phyloP scores from a whole-genome alignment of 2,888 invertebrate species.

The Andrena marginata region DNA sequence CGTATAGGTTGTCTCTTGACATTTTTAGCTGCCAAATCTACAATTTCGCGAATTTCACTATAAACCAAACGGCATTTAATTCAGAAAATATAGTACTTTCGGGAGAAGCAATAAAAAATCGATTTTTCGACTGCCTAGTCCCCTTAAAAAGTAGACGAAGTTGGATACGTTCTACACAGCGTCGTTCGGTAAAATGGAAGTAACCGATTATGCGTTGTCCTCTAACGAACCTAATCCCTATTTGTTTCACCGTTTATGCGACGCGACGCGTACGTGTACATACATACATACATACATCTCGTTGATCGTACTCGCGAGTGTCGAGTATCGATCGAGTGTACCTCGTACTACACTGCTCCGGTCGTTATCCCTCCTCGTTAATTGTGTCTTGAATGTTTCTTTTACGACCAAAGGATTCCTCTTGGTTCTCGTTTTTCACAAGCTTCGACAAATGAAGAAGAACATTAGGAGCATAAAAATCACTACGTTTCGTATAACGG shows the following conservation, averaged over 20 bases:
- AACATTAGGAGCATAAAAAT: too few relatives aligned
- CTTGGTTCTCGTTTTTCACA: not conserved
- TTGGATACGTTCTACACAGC: not conserved
- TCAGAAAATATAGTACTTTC: too few relatives aligned
- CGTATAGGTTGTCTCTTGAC: too few relatives aligned
- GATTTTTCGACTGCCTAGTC: too few relatives aligned
- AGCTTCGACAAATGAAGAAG: not conserved
- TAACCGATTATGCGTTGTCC: not conserved
- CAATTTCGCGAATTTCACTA: too few relatives aligned
- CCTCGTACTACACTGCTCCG: not conserved
- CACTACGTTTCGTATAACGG: too few relatives aligned
- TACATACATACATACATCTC: slow-evolving; percentile 5
- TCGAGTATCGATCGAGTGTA: slow-evolving; percentile 19
- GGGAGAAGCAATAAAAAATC: too few relatives aligned
- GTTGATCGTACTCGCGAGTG: slow-evolving; percentile 3
- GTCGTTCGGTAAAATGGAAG: not conserved
- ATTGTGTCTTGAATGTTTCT: not conserved
- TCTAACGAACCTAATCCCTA: too few relatives aligned
- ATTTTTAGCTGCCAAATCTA: too few relatives aligned
- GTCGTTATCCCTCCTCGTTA: not conserved
- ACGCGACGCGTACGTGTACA: not conserved
- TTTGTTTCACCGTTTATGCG: not conserved
- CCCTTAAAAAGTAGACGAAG: not conserved
- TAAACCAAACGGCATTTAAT: too few relatives aligned
- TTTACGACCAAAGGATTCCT: not conserved